Conservation (phyloP, 2,888 invertebrate species). For the Torymus auratus region DNA sequence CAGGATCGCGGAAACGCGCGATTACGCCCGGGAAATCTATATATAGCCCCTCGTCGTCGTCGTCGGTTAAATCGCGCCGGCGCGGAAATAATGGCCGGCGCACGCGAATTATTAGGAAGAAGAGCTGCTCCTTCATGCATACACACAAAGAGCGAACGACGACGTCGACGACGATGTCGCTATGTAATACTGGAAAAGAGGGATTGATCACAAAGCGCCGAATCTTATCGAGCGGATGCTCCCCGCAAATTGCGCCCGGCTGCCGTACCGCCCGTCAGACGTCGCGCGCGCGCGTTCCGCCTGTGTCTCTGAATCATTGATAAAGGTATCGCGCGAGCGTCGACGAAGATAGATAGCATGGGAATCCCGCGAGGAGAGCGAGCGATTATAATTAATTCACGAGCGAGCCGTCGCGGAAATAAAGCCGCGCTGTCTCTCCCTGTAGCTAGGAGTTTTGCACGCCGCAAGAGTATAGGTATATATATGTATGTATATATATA, state of each 20-base stretch:
- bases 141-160: not conserved
- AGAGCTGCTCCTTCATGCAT: no score
- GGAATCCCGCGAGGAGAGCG: not conserved
- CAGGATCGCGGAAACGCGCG: conserved; percentile 26
- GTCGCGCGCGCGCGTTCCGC: not conserved
- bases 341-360: not conserved
- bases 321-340: conserved; percentile 36
- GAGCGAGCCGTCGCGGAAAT: conserved; percentile 24
- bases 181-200: conserved; percentile 1
- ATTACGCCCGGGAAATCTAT: conserved; percentile 52
- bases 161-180: not conserved
- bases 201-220: conserved; percentile 55
- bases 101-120: no score
- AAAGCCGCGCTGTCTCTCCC: conserved; percentile 6
- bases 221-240: conserved; percentile 53
- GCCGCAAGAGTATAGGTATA: no score
- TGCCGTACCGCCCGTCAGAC: conserved; percentile 32
- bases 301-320: conserved; percentile 52
- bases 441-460: conserved; percentile 25
- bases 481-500: no score
- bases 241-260: conserved; percentile 36
- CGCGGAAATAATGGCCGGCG: conserved; percentile 49
- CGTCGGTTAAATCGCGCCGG: conserved; percentile 43
- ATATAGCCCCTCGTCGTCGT: conserved; percentile 7
- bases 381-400: conserved; percentile 51